A percentile compares a stretch with the other conserved stretches of the same genome.
These are phyloP conservation scores for Plebejus melissa DNA, from an alignment of 2,888 invertebrate genomes.

Conservation along the genomic window DNA sequence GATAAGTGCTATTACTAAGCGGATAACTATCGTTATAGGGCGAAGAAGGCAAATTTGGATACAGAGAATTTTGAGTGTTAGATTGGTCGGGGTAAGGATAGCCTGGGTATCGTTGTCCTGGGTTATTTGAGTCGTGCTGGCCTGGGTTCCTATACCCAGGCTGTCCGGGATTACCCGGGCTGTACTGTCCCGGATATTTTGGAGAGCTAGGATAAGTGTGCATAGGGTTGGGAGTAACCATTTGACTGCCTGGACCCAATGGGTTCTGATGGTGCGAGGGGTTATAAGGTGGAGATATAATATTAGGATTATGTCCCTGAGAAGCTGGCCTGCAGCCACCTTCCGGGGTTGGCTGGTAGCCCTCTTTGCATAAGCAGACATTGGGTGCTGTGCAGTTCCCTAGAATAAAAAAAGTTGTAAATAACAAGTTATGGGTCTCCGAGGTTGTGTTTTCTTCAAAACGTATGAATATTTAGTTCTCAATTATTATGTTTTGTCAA, in stretches of 20 bases:
- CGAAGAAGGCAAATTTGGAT: conserved; percentile 1
- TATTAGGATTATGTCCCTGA: conserved; percentile 36
- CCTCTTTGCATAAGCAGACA: conserved; percentile 78
- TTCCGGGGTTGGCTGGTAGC: conserved; percentile 60
- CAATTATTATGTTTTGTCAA: too few relatives aligned
- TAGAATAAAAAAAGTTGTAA: conserved; percentile 40
- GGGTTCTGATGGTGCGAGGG: conserved; percentile 36
- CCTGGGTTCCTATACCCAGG: conserved; percentile 31
- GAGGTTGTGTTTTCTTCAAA: too few relatives aligned
- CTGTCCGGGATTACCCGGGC: conserved; percentile 24
- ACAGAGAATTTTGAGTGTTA: not conserved
- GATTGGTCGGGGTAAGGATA: conserved; percentile 25
- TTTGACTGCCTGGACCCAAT: conserved; percentile 35
- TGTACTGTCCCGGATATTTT: conserved; percentile 17
- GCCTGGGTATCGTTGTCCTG: conserved; percentile 29
- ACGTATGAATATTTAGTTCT: too few relatives aligned
- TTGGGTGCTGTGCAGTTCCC: conserved; percentile 78
- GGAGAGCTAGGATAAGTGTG: conserved; percentile 20
- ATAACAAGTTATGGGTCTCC: too few relatives aligned
- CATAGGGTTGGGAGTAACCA: conserved; percentile 30
- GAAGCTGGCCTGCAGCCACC: conserved; percentile 67
- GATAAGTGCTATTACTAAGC: not conserved
- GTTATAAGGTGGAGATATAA: conserved; percentile 33
- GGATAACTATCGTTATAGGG: not conserved
- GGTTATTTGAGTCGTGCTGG: conserved; percentile 2